Conservation (phyloP, 1,140 invertebrate genomes). For the Oscheius sp. region DNA sequence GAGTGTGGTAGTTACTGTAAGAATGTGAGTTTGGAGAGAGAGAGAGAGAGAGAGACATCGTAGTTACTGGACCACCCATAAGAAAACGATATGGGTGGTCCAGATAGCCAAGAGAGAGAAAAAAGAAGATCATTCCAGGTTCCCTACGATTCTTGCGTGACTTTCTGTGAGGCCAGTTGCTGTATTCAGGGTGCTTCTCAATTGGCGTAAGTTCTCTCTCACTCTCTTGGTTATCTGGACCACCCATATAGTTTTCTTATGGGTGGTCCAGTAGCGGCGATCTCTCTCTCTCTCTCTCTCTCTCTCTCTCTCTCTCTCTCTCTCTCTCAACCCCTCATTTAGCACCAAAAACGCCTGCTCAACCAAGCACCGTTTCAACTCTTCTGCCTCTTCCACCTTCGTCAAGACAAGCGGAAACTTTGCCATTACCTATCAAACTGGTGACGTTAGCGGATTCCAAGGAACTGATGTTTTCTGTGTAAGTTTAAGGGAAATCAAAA, state of each 20-base stretch:
- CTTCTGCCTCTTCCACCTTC: background rate
- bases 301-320: too few relatives aligned
- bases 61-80: background rate
- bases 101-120: background rate
- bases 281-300: too few relatives aligned
- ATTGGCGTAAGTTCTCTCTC: too few relatives aligned
- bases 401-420: conserved; percentile 1
- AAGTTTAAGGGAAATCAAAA: background rate
- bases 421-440: conserved; percentile 24
- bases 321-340: too few relatives aligned
- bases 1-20: conserved; percentile 27
- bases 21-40: background rate
- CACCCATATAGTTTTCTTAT: too few relatives aligned
- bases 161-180: conserved; percentile 25
- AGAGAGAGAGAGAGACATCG: background rate
- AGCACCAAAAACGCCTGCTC: conserved; percentile 20
- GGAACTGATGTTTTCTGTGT: conserved; percentile 32
- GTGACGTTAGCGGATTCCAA: conserved; percentile 19
- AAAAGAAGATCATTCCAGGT: background rate
- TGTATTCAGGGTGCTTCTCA: conserved; percentile 15
- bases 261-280: too few relatives aligned
- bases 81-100: background rate
- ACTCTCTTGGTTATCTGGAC: too few relatives aligned
- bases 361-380: conserved; percentile 24
- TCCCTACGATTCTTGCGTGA: conserved; percentile 21